These are phyloP conservation scores for Drosophila miranda DNA, from an alignment of 1,140 invertebrate genomes.

Conservation along the genomic window DNA sequence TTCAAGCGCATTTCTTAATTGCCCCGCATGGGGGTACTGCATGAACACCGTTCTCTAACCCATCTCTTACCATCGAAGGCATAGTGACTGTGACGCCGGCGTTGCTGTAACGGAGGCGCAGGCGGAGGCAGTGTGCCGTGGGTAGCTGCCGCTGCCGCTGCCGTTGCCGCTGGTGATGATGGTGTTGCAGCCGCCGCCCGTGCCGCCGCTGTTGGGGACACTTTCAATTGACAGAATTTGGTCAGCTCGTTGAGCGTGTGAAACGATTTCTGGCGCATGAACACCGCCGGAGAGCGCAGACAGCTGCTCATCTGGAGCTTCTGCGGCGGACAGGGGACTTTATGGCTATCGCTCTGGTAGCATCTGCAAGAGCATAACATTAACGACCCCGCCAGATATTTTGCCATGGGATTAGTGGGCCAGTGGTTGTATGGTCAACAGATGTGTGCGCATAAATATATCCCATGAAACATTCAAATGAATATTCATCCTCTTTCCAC, in stretches of 20 bases:
- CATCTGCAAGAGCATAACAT: constrained; percentile 75
- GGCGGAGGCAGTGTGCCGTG: background rate
- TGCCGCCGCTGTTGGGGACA: constrained; percentile 31
- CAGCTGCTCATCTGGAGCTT: constrained; percentile 75
- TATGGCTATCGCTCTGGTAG: constrained; percentile 69
- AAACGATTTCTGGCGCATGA: constrained; percentile 81
- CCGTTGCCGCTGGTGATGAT: constrained; percentile 1
- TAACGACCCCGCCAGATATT: constrained; percentile 38
- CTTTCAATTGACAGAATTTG: constrained; percentile 75
- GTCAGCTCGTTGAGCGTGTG: constrained; percentile 77
- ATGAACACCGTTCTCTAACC: background rate
- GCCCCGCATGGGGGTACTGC: constrained; percentile 28
- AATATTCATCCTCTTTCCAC: constrained; percentile 37
- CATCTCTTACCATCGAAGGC: constrained; percentile 63
- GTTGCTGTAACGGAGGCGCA: constrained; percentile 13
- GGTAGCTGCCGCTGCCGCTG: background rate
- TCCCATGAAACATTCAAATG: constrained; percentile 20
- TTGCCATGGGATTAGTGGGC: constrained; percentile 36
- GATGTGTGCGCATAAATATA: constrained; percentile 28
- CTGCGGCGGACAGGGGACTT: constrained; percentile 43
- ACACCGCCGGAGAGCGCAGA: constrained; percentile 71
- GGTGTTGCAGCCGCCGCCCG: constrained; percentile 18
- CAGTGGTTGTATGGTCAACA: constrained; percentile 21
- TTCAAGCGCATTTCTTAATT: constrained; percentile 42
- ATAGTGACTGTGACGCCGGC: constrained; percentile 49